phyloP scores from a whole-genome alignment of 2,888 invertebrate species.

The Chymomyza fuscimana region DNA sequence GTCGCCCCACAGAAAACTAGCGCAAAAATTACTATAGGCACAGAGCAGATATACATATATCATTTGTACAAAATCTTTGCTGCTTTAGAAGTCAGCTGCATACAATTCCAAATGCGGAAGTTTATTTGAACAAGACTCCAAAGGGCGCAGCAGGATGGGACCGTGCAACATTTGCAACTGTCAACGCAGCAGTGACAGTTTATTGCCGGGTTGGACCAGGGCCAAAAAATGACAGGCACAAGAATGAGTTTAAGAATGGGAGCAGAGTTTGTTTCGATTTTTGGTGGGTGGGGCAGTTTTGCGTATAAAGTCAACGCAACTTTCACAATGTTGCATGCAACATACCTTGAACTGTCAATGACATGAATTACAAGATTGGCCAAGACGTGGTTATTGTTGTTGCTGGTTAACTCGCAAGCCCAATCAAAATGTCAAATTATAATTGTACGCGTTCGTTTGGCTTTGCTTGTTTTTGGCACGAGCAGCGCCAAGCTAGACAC shows the following conservation, averaged over 20 bases:
- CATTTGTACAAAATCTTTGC: slow-evolving; percentile 67
- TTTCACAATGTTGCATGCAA: background rate
- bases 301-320: background rate
- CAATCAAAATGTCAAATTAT: slow-evolving; percentile 75
- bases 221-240: slow-evolving; percentile 47
- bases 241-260: background rate
- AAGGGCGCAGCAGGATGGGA: slow-evolving; percentile 15
- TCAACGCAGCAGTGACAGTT: slow-evolving; percentile 60
- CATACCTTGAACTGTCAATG: slow-evolving; percentile 56
- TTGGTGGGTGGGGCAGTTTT: background rate
- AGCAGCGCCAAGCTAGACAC: slow-evolving; percentile 46
- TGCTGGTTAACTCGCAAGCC: slow-evolving; percentile 38
- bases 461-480: slow-evolving; percentile 51
- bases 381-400: background rate
- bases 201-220: slow-evolving; percentile 67
- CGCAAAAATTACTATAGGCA: slow-evolving; percentile 20
- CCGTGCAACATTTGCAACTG: slow-evolving; percentile 69
- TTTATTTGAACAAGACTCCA: slow-evolving; percentile 48
- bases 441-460: slow-evolving; percentile 55
- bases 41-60: slow-evolving; percentile 60
- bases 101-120: slow-evolving; percentile 65
- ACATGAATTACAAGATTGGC: slow-evolving; percentile 59
- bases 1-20: slow-evolving; percentile 46
- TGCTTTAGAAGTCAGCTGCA: slow-evolving; percentile 60
- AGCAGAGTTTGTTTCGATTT: slow-evolving; percentile 2